A percentile compares a stretch with the other conserved stretches of the same genome.
phyloP scores from a whole-genome alignment of 2,113 vertebrate genomes.

The Litocranius walleri region DNA sequence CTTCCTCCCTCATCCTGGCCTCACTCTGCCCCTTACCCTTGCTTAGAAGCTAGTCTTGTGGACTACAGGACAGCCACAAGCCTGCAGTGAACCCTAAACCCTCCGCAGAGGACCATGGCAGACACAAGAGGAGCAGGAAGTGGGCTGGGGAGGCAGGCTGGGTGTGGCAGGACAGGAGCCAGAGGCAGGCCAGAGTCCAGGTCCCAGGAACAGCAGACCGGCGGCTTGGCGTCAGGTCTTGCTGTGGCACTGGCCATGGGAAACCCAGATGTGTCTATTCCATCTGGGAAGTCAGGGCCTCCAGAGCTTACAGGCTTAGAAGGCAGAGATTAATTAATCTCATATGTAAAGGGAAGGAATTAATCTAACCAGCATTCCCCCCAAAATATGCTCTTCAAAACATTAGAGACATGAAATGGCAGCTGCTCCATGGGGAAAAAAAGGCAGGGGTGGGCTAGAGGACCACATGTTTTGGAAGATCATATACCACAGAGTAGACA shows the following conservation, averaged over 20 bases:
- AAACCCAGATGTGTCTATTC: neutral
- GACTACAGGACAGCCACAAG: neutral
- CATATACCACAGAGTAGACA: neutral
- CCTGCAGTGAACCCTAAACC: neutral
- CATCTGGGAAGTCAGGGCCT: neutral
- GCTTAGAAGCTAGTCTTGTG: neutral
- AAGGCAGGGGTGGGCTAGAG: neutral
- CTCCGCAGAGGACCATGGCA: neutral
- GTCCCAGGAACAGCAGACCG: neutral
- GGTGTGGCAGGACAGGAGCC: neutral
- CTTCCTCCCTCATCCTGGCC: neutral
- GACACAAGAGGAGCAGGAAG: neutral
- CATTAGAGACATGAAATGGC: neutral
- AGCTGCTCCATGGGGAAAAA: neutral
- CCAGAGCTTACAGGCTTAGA: neutral
- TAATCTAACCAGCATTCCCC: conserved; percentile 4
- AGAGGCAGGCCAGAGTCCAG: neutral
- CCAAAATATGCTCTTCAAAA: neutral
- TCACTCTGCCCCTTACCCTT: neutral
- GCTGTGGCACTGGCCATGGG: neutral
- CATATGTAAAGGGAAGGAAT: neutral
- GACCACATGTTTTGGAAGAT: neutral
- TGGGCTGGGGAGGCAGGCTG: neutral
- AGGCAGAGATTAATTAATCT: conserved; percentile 7
- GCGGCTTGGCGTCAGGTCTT: neutral